phyloP scores from a whole-genome alignment of 2,797 vertebrate genomes.

The Columba guinea region DNA sequence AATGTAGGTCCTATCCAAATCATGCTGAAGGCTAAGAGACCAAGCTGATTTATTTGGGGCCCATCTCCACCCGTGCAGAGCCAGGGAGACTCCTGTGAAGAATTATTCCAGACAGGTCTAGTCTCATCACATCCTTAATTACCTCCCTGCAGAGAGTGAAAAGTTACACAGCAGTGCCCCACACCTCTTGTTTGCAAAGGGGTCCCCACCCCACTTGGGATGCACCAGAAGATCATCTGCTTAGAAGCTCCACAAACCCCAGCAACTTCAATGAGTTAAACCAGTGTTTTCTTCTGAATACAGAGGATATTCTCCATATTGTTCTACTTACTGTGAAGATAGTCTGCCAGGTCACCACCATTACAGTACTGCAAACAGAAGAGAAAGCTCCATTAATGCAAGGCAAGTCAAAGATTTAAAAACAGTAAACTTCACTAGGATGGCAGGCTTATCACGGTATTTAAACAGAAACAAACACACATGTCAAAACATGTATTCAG shows the following conservation, averaged over 20 bases:
- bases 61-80: accelerated
- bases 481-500: background rate
- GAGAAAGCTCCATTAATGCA: background rate
- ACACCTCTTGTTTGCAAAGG: background rate
- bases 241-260: background rate
- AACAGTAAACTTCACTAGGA: background rate
- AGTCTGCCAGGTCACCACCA: conserved; percentile 97
- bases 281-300: background rate
- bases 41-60: background rate
- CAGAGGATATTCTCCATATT: background rate
- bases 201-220: background rate
- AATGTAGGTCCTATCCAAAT: background rate
- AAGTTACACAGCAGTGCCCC: background rate
- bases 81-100: background rate
- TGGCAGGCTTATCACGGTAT: background rate
- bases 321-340: conserved; percentile 92
- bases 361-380: conserved; percentile 90
- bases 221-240: background rate
- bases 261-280: background rate
- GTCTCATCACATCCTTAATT: background rate
- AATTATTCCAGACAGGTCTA: background rate
- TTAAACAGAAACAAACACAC: background rate
- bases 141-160: background rate
- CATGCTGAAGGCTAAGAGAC: background rate
- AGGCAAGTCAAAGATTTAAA: background rate